Base-by-base conservation (phyloP, 1,140 invertebrate species). In the Brachionus sp. region DNA sequence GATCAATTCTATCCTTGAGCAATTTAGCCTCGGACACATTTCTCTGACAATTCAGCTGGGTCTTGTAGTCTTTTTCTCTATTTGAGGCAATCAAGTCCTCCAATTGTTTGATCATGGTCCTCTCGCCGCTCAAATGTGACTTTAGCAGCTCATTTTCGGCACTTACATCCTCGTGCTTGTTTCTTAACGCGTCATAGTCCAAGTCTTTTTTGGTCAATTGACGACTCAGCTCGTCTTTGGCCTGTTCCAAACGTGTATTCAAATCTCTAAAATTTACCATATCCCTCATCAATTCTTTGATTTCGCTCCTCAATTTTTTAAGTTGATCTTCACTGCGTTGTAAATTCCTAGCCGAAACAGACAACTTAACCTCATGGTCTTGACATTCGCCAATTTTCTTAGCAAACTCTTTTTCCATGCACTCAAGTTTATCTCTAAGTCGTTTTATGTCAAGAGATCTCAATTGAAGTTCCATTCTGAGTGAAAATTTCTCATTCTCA, bases 21-120 rank as follows among this genome's bases (percentile, higher is more conserved):
- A 89, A 86, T 80, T 89, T 87, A 25, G 88, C 84, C 84, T 89
- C 89, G 9, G 88, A 86, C 33, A 85, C 85, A 53, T 86, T 87
- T 73, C 89, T 88, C 85, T 89, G 88, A 33, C 84, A 62, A 12
- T 85, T 82, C 29, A 89, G 84, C 83, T 88, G 88, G 10, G 77
- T 82, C 80, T 87, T 86, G 85, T 88, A 89, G 66, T 89, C 89
- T 57, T 88, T 89, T 85, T 88, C 87, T 3, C 89, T 75, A 83
- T 85, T 88, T 29, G 84, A 84, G 83, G 87, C 86, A 42, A 89
- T 84, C 3, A 89, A 77, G 35, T 86, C 84, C 84, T 89, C 89
- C 42, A 89, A 85, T 83, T 86, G 87, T 84, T 87, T 87, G 5
- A 86, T 73, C 3, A 85, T 84, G 6, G 66, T 83, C 12, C 87